Percentiles rank a stretch among this genome's conserved stretches.
These are phyloP conservation scores for Griposia aprilina DNA, from an alignment of 2,888 invertebrate genomes.

Conservation along the genomic window DNA sequence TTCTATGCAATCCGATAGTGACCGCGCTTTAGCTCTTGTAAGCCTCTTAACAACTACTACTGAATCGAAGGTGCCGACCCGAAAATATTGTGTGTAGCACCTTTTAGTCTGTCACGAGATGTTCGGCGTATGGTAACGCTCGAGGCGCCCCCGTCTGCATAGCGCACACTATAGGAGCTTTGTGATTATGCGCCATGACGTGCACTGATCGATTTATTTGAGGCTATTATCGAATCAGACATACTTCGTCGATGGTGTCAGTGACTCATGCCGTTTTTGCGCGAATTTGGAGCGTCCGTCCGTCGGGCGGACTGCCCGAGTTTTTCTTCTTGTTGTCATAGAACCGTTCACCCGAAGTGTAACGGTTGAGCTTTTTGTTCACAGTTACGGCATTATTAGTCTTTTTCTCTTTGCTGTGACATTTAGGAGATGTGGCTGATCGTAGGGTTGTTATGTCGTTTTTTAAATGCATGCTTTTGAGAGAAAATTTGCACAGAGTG, in stretches of 20 bases:
- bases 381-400: background rate
- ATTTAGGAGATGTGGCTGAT: background rate
- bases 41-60: too few species aligned
- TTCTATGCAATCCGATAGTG: too few species aligned
- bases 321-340: constrained; percentile 30
- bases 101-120: constrained; percentile 21
- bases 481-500: background rate
- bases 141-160: constrained; percentile 5
- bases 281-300: background rate
- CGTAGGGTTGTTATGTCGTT: background rate
- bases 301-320: background rate
- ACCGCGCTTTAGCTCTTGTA: too few species aligned
- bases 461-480: background rate
- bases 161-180: background rate
- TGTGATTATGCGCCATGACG: constrained; percentile 3
- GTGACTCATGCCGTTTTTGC: constrained; percentile 29
- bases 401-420: background rate
- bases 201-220: constrained; percentile 30
- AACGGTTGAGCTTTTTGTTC: constrained; percentile 33
- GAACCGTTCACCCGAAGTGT: constrained; percentile 43
- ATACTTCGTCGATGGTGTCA: background rate
- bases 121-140: background rate
- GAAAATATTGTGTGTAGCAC: background rate
- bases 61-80: background rate
- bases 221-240: constrained; percentile 36